A percentile compares a stretch with the other conserved stretches of the same genome.
These are phyloP conservation scores for Thamnaconus septentrionalis DNA, from an alignment of 2,113 vertebrate genomes.

Conservation along the genomic window DNA sequence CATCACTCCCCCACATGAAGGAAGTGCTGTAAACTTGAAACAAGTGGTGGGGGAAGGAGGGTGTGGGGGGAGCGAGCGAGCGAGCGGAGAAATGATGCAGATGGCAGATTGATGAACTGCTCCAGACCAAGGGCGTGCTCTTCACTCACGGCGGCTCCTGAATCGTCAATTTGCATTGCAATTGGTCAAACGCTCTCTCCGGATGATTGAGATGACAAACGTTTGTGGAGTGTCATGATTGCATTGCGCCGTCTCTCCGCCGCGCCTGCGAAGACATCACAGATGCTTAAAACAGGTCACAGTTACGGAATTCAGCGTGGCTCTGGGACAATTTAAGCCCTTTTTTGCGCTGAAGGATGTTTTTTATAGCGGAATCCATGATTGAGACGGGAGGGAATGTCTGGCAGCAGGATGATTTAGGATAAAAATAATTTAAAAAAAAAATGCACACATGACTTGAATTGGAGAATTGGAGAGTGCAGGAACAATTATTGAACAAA, in stretches of 20 bases:
- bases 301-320: conserved; percentile 43
- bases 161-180: conserved; percentile 47
- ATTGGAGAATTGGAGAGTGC: background rate
- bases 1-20: too few relatives aligned
- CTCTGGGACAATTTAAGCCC: conserved; percentile 28
- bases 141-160: conserved; percentile 32
- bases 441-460: background rate
- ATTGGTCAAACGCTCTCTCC: conserved; percentile 38
- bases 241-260: background rate
- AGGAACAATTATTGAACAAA: conserved; percentile 6
- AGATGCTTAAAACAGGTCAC: conserved; percentile 15
- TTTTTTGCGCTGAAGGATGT: conserved; percentile 32
- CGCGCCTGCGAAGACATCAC: conserved; percentile 27
- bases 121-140: conserved; percentile 25
- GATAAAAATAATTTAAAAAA: background rate
- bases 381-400: conserved; percentile 2
- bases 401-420: conserved; percentile 19
- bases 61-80: background rate
- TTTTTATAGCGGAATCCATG: conserved; percentile 15
- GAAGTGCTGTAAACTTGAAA: too few relatives aligned
- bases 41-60: background rate
- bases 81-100: background rate
- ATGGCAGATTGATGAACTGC: conserved; percentile 29
- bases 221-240: conserved; percentile 33
- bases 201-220: conserved; percentile 46